A percentile compares a stretch with the other conserved stretches of the same genome.
Conservation (phyloP, 92 coral and sea anemone species). For the Siderastrea siderea region DNA sequence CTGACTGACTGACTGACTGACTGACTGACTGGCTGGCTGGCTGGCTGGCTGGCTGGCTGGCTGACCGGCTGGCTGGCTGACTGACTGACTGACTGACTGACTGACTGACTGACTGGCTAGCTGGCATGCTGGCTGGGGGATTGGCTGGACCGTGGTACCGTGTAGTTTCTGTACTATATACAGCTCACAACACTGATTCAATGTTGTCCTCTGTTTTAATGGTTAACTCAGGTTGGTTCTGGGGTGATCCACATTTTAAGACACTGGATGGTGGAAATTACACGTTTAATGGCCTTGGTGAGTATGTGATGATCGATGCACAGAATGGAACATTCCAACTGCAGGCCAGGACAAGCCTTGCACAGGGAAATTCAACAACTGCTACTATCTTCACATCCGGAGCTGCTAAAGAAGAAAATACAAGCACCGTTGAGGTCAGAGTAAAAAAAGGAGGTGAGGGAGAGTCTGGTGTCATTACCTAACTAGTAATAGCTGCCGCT, state of each 20-base stretch:
- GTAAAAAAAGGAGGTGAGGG: slow-evolving; percentile 24
- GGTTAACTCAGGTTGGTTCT: slow-evolving; percentile 42
- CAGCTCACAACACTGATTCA: not conserved
- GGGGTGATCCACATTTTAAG: slow-evolving; percentile 83
- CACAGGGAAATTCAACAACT: slow-evolving; percentile 39
- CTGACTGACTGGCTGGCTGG: not conserved
- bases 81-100: not conserved
- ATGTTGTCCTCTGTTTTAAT: not conserved
- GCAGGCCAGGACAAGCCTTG: slow-evolving; percentile 71
- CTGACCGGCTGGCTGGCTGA: not conserved
- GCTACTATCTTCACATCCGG: slow-evolving; percentile 11
- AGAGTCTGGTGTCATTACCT: not conserved
- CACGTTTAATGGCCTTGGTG: slow-evolving; percentile 87
- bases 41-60: too few relatives aligned
- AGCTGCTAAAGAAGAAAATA: slow-evolving; percentile 17
- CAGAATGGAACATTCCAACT: slow-evolving; percentile 71
- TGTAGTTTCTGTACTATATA: too few relatives aligned
- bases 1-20: not conserved
- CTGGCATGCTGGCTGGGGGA: too few relatives aligned
- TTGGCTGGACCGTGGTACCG: not conserved
- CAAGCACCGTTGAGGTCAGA: slow-evolving; percentile 17
- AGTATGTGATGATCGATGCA: slow-evolving; percentile 67
- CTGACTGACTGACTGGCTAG: not conserved
- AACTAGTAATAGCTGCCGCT: too few relatives aligned
- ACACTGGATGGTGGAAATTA: slow-evolving; percentile 56